phyloP scores from a whole-genome alignment of 2,113 vertebrate genomes.

The Vombatus ursinus region DNA sequence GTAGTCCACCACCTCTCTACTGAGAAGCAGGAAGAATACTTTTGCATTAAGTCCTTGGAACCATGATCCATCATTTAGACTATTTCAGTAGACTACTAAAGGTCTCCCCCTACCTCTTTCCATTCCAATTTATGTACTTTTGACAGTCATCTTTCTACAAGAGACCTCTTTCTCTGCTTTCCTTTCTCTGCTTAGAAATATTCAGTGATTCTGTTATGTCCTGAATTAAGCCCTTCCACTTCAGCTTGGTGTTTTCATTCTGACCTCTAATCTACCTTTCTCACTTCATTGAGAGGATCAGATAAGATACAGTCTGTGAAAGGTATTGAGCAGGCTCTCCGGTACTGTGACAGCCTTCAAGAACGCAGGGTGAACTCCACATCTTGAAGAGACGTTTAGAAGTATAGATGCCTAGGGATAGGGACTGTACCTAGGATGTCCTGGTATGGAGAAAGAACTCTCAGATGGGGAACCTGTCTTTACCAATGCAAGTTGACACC shows the following conservation, averaged over 20 bases:
- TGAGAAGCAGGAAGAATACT: neutral
- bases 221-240: neutral
- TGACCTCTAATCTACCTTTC: neutral
- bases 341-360: neutral
- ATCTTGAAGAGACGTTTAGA: neutral
- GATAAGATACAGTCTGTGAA: neutral
- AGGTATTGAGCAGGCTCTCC: neutral
- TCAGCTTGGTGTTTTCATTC: neutral
- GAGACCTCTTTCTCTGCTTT: neutral
- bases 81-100: conserved; percentile 3
- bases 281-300: neutral
- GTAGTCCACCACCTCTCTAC: neutral
- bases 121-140: neutral
- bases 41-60: neutral
- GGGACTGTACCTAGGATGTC: no score
- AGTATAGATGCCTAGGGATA: neutral
- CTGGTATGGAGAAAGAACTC: neutral
- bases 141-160: conserved; percentile 12
- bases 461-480: neutral
- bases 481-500: neutral
- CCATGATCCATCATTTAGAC: neutral
- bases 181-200: neutral
- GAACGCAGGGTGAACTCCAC: neutral
- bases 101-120: conserved; percentile 16
- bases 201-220: conserved; percentile 9